Conservation (phyloP, 2,797 vertebrate genomes). For the Sebastes diaconus region DNA sequence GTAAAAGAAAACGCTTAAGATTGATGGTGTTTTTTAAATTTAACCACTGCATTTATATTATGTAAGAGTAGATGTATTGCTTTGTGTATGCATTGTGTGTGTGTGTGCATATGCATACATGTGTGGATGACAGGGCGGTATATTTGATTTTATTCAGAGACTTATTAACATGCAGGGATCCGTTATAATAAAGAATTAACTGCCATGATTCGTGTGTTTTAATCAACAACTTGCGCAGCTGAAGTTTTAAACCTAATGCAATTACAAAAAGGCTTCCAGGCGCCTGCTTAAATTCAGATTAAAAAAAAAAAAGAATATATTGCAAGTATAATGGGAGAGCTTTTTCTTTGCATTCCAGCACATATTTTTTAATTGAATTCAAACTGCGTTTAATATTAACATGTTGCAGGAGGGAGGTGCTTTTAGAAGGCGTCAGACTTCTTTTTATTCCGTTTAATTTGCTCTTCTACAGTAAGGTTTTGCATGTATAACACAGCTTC, state of each 20-base stretch:
- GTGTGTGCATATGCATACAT: neutral
- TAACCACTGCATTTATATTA: neutral
- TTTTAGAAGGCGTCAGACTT: constrained; percentile 10
- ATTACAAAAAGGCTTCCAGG: constrained; percentile 68
- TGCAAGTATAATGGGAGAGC: constrained; percentile 50
- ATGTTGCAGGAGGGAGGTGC: neutral
- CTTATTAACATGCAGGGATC: constrained; percentile 50
- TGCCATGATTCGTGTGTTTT: constrained; percentile 56
- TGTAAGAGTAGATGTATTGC: neutral
- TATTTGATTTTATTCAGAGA: constrained; percentile 20
- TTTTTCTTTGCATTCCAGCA: constrained; percentile 55
- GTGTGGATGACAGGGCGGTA: neutral
- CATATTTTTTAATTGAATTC: constrained; percentile 59
- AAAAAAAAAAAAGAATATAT: constrained; percentile 42
- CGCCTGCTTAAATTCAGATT: constrained; percentile 58
- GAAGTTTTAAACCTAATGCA: constrained; percentile 71
- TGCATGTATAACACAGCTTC: neutral
- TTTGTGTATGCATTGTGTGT: neutral
- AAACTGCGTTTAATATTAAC: constrained; percentile 63
- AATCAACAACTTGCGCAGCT: constrained; percentile 66
- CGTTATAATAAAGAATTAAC: constrained; percentile 61
- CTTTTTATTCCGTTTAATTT: constrained; percentile 53
- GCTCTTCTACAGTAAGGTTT: constrained; percentile 1
- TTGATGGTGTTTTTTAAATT: neutral
- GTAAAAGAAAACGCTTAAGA: constrained; percentile 23